Evolutionary conservation across 64 coral and sea anemone species (phyloP).

Genomic region (Pachyseris speciosa): DNA sequence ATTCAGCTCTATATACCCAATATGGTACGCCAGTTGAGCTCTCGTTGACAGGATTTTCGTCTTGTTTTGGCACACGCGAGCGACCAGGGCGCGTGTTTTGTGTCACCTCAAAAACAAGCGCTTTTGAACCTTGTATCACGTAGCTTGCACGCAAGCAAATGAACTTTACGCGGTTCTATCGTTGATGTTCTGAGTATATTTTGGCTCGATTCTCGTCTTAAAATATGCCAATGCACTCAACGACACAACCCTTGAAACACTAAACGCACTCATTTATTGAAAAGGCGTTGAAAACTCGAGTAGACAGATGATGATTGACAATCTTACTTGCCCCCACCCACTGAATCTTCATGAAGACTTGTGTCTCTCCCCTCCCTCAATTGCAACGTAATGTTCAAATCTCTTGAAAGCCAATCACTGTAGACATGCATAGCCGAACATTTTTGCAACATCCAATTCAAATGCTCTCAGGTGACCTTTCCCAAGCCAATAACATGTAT

Average conservation of each 20-base stretch:
- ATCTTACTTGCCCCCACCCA: neutral
- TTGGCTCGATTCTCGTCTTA: neutral
- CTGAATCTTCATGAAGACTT: neutral
- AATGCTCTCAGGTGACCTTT: neutral
- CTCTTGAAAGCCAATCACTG: no score
- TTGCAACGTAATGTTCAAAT: no score
- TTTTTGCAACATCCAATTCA: no score
- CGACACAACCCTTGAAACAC: conserved; percentile 13
- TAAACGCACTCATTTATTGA: conserved; percentile 28
- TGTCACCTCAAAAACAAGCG: neutral
- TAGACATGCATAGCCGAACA: no score
- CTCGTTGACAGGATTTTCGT: neutral
- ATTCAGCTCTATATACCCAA: neutral
- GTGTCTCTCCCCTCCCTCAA: neutral
- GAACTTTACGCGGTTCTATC: neutral
- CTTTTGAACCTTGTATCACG: neutral
- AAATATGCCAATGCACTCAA: neutral
- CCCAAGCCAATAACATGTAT: no score
- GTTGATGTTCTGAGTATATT: neutral
- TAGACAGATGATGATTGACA: conserved; percentile 1
- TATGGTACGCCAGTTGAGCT: neutral
- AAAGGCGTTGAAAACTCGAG: conserved; percentile 25
- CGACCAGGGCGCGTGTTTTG: neutral
- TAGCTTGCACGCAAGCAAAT: neutral
- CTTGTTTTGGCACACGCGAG: neutral